Base-by-base conservation (phyloP, 2,113 vertebrate species). In the Rhinoderma darwinii region DNA sequence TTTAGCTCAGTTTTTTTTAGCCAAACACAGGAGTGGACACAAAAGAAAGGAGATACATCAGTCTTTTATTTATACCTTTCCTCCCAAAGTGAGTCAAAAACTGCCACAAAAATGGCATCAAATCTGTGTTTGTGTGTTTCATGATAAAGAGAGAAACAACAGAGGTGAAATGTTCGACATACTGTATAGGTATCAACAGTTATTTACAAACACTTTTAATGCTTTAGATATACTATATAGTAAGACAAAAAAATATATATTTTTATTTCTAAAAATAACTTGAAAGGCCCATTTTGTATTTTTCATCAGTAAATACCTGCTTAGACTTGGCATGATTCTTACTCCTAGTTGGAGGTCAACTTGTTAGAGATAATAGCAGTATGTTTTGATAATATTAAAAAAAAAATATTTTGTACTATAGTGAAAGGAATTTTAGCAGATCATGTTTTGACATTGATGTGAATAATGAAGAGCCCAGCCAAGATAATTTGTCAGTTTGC, bases 401-500 rank as follows among this genome's bases (percentile, higher is more conserved):
- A 17, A 43, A 50, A 32, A 41, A 27, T 43, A 41, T 63, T 63
- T 43, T 63, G 39, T 27, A 27, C 20, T 41, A 25, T 61, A 27
- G 78, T 14, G 15, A 59, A 63, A 63, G 1, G 35, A 35, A 37
- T 43, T 10, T 61, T 63, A 61, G 50, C 78, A 81, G 35, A 81
- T 81, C 27, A 41, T 18, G 50, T 39, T 43, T 81, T 30, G 14
- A 81, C 22, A 12, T 59, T 80, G 32, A 81, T 81, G 20, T 27
- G 50, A 37, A 80, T 41, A 63, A 81, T 41, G 63, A 81, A n/a
- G 39, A 43, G 25, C 54, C 43, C 56, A 63, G 78, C 78, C 54
- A 81, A 81, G 32, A 27, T 81, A 43, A 81, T 81, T 61, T 81
- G 78, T 81, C 54, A 81, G 54, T 43, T 43, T 81, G 78, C 78